Conservation (phyloP, 2,113 vertebrate genomes). For the Prunella himalayana region DNA sequence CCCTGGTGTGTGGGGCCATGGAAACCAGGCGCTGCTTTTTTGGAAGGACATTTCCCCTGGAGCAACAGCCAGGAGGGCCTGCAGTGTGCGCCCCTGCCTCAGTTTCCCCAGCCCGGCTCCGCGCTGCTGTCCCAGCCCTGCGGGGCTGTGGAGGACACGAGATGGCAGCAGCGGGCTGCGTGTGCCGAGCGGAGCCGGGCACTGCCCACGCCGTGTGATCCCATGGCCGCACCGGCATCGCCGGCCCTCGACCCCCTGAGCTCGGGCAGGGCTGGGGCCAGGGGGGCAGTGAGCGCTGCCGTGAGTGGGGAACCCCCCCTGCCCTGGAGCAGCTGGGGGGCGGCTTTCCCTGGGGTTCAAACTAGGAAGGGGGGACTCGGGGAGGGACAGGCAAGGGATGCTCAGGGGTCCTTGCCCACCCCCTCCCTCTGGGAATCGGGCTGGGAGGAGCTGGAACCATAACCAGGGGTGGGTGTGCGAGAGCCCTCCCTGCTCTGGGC, state of each 20-base stretch:
- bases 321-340: neutral
- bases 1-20: accelerated
- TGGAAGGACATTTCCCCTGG: neutral
- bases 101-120: neutral
- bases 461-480: neutral
- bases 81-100: neutral
- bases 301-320: accelerated
- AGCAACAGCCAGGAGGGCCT: neutral
- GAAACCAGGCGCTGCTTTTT: neutral
- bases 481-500: neutral
- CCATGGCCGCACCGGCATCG: neutral
- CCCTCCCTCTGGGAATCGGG: neutral
- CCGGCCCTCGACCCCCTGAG: neutral
- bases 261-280: no score
- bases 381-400: no score
- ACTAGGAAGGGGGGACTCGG: no score
- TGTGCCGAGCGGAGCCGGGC: neutral
- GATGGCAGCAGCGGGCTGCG: conserved; percentile 27
- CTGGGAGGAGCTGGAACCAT: neutral
- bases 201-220: accelerated
- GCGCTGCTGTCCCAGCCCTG: accelerated
- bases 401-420: neutral
- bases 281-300: neutral
- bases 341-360: neutral
- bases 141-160: neutral